Evolutionary conservation across 1,140 invertebrate species (phyloP).

Genomic region (Trachymyrmex cornetzi): DNA sequence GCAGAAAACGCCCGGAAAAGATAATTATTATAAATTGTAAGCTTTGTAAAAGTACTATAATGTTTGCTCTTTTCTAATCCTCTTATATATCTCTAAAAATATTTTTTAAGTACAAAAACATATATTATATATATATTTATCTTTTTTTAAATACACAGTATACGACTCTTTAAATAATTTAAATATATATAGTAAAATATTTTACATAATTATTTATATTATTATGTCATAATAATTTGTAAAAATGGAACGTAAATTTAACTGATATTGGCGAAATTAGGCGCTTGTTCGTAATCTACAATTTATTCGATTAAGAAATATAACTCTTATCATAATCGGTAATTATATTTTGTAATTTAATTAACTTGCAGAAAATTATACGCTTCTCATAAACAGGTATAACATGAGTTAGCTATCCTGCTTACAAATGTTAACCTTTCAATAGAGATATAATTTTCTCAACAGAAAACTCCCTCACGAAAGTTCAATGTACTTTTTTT

Average conservation of each 20-base stretch:
- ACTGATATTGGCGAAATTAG: background rate
- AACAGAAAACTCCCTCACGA: conserved; percentile 9
- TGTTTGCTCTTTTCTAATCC: background rate
- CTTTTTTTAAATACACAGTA: background rate
- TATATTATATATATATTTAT: background rate
- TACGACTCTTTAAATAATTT: background rate
- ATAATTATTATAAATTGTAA: background rate
- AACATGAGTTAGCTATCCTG: background rate
- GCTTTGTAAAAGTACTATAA: background rate
- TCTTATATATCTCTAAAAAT: background rate
- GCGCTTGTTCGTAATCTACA: background rate
- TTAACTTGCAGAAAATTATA: conserved; percentile 36
- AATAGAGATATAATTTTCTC: conserved; percentile 9
- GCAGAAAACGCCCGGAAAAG: background rate
- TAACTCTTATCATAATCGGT: background rate
- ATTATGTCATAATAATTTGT: background rate
- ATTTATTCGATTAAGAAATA: conserved; percentile 33
- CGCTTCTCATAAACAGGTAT: background rate
- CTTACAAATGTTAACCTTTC: conserved; percentile 26
- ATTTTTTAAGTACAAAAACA: background rate
- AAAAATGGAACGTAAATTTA: background rate
- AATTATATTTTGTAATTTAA: conserved; percentile 42
- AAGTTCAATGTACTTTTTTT: conserved; percentile 34
- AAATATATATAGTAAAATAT: background rate
- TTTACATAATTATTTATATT: background rate